Conservation (phyloP, 2,113 vertebrate species). For the Diglossa brunneiventris region DNA sequence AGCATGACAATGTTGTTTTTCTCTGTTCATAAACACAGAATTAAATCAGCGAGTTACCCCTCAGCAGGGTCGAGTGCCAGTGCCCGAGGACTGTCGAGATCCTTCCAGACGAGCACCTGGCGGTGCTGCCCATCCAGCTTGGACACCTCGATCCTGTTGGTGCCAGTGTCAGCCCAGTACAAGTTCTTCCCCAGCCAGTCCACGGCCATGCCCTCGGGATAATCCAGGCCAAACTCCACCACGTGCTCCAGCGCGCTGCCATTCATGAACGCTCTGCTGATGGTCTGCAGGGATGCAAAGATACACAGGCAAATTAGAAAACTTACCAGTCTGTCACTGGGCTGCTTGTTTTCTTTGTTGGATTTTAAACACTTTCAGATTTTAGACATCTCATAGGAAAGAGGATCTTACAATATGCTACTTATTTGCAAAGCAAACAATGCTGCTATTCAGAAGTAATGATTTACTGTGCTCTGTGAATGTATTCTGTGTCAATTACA, state of each 20-base stretch:
- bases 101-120: constrained; percentile 96
- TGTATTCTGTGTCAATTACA: constrained; percentile 38
- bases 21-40: background rate
- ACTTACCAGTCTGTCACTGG: constrained; percentile 10
- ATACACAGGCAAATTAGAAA: constrained; percentile 25
- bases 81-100: constrained; percentile 91
- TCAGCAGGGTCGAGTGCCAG: constrained; percentile 91
- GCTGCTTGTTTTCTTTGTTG: constrained; percentile 26
- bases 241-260: constrained; percentile 93
- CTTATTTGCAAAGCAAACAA: constrained; percentile 37
- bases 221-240: constrained; percentile 94
- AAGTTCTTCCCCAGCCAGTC: constrained; percentile 98
- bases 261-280: constrained; percentile 97
- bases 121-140: constrained; percentile 94
- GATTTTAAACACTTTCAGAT: constrained; percentile 49
- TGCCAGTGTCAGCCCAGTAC: constrained; percentile 96
- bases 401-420: constrained; percentile 11
- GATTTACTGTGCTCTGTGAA: constrained; percentile 21
- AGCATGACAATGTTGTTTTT: background rate
- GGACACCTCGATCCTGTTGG: constrained; percentile 94
- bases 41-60: constrained; percentile 76
- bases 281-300: constrained; percentile 81
- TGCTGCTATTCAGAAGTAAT: constrained; percentile 38
- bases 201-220: constrained; percentile 97
- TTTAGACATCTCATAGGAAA: constrained; percentile 34